A percentile compares a stretch with the other conserved stretches of the same genome.
Conservation (phyloP, 2,888 invertebrate species). For the Eristalinus aeneus region DNA sequence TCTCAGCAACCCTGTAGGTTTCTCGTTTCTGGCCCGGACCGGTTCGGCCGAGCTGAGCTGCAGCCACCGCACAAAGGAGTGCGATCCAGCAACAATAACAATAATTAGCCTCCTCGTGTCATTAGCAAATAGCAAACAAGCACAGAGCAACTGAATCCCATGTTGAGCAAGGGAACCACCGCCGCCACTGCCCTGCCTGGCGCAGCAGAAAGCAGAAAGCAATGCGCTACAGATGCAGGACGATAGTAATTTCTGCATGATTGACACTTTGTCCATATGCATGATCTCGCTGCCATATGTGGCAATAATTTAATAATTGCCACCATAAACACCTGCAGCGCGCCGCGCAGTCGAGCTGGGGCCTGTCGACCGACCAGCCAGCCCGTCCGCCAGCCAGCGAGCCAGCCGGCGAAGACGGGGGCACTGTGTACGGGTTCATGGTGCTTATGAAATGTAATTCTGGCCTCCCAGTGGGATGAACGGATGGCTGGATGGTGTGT, state of each 20-base stretch:
- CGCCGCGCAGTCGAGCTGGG: slow-evolving; percentile 23
- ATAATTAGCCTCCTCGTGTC: slow-evolving; percentile 67
- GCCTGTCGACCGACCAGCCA: neutral
- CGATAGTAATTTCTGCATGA: slow-evolving; percentile 76
- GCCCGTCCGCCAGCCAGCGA: neutral
- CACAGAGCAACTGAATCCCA: slow-evolving; percentile 53
- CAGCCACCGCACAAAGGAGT: slow-evolving; percentile 12
- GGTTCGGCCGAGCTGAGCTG: slow-evolving; percentile 5
- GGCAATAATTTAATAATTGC: slow-evolving; percentile 71
- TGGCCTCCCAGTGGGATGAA: slow-evolving; percentile 67
- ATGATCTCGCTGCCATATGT: slow-evolving; percentile 73
- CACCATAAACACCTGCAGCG: slow-evolving; percentile 69
- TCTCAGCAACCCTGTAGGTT: slow-evolving; percentile 59
- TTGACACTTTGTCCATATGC: slow-evolving; percentile 76
- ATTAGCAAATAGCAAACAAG: slow-evolving; percentile 69
- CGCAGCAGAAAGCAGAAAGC: neutral
- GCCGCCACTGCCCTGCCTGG: neutral
- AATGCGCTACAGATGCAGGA: slow-evolving; percentile 59
- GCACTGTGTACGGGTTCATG: slow-evolving; percentile 49
- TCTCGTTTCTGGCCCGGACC: slow-evolving; percentile 39
- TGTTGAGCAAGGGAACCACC: slow-evolving; percentile 61
- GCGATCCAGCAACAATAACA: slow-evolving; percentile 38
- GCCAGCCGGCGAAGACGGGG: neutral
- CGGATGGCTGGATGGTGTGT: slow-evolving; percentile 15
- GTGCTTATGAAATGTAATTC: slow-evolving; percentile 63